These are phyloP conservation scores for Porites divaricata DNA, from an alignment of 92 coral and sea anemone genomes.

Conservation along the genomic window DNA sequence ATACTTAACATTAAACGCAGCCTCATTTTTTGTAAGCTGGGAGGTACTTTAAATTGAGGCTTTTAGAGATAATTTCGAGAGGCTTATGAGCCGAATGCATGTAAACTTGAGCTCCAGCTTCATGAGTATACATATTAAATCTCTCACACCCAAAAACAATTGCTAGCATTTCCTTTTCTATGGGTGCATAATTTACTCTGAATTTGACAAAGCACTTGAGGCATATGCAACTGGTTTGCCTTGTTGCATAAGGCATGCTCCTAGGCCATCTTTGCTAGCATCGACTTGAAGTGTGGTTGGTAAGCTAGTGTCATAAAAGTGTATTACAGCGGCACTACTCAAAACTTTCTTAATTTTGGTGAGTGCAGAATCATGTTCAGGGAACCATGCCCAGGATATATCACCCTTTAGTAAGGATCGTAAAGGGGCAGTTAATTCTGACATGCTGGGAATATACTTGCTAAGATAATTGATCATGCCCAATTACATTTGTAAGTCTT, in stretches of 20 bases:
- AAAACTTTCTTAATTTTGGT: conserved; percentile 17
- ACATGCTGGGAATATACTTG: conserved; percentile 34
- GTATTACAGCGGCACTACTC: conserved; percentile 11
- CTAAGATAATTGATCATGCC: conserved; percentile 41
- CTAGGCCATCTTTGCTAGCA: conserved; percentile 57
- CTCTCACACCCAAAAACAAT: conserved; percentile 41
- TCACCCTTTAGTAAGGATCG: conserved; percentile 24
- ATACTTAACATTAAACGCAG: conserved; percentile 40
- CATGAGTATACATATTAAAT: conserved; percentile 29
- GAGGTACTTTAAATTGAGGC: conserved; percentile 51
- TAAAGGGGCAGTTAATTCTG: conserved; percentile 36
- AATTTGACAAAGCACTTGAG: background rate
- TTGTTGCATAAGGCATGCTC: conserved; percentile 52
- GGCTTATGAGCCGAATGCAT: conserved; percentile 55
- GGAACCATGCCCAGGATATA: background rate
- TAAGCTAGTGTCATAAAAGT: conserved; percentile 36
- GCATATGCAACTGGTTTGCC: conserved; percentile 14
- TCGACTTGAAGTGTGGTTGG: conserved; percentile 56
- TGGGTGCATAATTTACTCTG: background rate
- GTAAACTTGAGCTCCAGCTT: conserved; percentile 37
- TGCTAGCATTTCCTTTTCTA: conserved; percentile 2
- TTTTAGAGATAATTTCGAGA: conserved; percentile 33
- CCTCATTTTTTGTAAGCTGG: conserved; percentile 38
- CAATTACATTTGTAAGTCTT: conserved; percentile 34
- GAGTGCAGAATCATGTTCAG: conserved; percentile 23